Conservation (phyloP, 2,113 vertebrate genomes). For the Hippocampus guttulatus region DNA sequence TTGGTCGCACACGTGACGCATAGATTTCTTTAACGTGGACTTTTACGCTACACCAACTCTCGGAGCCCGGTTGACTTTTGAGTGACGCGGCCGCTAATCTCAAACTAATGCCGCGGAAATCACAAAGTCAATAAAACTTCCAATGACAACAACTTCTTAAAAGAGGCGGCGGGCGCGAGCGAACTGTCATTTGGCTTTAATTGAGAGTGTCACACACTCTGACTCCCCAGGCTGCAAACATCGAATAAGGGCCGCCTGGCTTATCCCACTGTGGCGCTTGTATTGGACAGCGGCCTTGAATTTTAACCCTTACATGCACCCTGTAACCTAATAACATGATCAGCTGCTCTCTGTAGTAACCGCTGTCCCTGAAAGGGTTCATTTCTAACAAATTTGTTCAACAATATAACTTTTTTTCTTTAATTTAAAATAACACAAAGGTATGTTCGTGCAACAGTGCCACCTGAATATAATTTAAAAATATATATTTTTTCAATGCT, state of each 20-base stretch:
- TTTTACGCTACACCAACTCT: slow-evolving; percentile 1
- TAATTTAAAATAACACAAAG: too few relatives aligned
- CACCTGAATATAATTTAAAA: too few relatives aligned
- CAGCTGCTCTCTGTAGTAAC: too few relatives aligned
- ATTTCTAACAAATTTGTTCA: too few relatives aligned
- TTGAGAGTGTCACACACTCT: slow-evolving; percentile 44
- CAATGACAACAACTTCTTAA: slow-evolving; percentile 17
- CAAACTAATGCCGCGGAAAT: slow-evolving; percentile 35
- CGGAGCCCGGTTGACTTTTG: slow-evolving; percentile 20
- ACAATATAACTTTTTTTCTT: too few relatives aligned
- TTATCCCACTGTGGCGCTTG: slow-evolving; percentile 18
- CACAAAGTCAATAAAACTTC: slow-evolving; percentile 41
- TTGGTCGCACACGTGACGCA: neutral
- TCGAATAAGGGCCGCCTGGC: slow-evolving; percentile 39
- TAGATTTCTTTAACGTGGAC: neutral
- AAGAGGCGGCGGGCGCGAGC: slow-evolving; percentile 5
- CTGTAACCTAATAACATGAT: too few relatives aligned
- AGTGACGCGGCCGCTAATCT: slow-evolving; percentile 47
- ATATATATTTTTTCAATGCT: too few relatives aligned
- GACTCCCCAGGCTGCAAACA: slow-evolving; percentile 41
- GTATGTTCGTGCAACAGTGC: too few relatives aligned
- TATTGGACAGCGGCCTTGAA: neutral
- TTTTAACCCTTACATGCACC: too few relatives aligned
- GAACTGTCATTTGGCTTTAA: slow-evolving; percentile 51
- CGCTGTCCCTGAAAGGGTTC: too few relatives aligned